Evolutionary conservation across 2,888 invertebrate genomes (phyloP).

Genomic region (Diogma glabrata): DNA sequence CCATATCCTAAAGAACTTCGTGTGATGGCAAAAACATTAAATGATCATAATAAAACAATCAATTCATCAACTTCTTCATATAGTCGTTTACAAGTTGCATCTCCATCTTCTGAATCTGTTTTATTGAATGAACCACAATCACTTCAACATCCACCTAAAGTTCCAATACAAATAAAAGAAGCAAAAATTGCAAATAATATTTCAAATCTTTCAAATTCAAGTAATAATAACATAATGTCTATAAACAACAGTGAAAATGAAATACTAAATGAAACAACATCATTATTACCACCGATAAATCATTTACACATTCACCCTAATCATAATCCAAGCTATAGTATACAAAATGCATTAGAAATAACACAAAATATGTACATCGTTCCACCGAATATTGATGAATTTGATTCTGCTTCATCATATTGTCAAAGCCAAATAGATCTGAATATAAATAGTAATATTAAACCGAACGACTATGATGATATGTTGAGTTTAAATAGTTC

Average conservation of each 20-base stretch:
- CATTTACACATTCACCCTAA: too few relatives aligned
- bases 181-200: slow-evolving; percentile 4
- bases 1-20: slow-evolving; percentile 84
- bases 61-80: slow-evolving; percentile 2
- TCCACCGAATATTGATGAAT: slow-evolving; percentile 7
- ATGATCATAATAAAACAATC: slow-evolving; percentile 10
- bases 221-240: background rate
- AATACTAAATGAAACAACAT: background rate
- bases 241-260: background rate
- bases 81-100: background rate
- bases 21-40: slow-evolving; percentile 32
- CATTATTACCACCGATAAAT: background rate
- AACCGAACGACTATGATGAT: background rate
- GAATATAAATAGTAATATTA: background rate
- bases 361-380: slow-evolving; percentile 7
- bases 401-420: slow-evolving; percentile 5
- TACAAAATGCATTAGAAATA: slow-evolving; percentile 2
- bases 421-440: slow-evolving; percentile 6
- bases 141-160: background rate
- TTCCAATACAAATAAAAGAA: slow-evolving; percentile 5
- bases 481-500: slow-evolving; percentile 4
- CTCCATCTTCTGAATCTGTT: background rate
- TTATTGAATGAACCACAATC: background rate
- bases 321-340: slow-evolving; percentile 3
- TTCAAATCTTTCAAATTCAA: background rate